phyloP scores from a whole-genome alignment of 2,113 vertebrate genomes.

The Piaya cayana region DNA sequence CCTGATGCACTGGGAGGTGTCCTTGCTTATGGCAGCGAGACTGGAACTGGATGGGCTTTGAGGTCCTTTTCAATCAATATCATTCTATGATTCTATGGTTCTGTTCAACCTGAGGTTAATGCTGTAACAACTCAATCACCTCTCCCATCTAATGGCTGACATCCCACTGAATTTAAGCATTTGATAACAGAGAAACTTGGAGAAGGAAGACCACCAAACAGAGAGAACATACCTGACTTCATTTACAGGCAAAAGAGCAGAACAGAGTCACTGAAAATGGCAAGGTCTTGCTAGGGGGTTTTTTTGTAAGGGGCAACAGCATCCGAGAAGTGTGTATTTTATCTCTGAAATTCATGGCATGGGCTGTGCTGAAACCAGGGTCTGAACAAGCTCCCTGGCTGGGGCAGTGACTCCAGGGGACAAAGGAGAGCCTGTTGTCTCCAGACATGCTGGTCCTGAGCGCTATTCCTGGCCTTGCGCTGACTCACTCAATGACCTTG shows the following conservation, averaged over 20 bases:
- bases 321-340: not conserved
- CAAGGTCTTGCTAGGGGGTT: not conserved
- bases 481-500: not conserved
- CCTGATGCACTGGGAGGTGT: too few relatives aligned
- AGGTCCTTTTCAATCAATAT: too few relatives aligned
- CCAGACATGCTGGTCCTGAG: not conserved
- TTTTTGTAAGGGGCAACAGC: not conserved
- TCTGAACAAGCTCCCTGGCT: not conserved
- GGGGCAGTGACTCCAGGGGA: not conserved
- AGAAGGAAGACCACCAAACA: not conserved
- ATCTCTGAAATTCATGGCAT: not conserved
- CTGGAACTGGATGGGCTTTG: too few relatives aligned
- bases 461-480: not conserved
- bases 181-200: not conserved
- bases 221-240: not conserved
- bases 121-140: not conserved
- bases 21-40: too few relatives aligned
- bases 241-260: not conserved
- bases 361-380: not conserved
- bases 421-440: conserved; percentile 58
- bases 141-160: not conserved
- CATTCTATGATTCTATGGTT: too few relatives aligned
- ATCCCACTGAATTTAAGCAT: not conserved
- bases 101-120: not conserved
- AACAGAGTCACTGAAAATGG: fast-evolving